Conservation (phyloP, 2,888 invertebrate genomes). For the Hydrotaea cyrtoneurina region DNA sequence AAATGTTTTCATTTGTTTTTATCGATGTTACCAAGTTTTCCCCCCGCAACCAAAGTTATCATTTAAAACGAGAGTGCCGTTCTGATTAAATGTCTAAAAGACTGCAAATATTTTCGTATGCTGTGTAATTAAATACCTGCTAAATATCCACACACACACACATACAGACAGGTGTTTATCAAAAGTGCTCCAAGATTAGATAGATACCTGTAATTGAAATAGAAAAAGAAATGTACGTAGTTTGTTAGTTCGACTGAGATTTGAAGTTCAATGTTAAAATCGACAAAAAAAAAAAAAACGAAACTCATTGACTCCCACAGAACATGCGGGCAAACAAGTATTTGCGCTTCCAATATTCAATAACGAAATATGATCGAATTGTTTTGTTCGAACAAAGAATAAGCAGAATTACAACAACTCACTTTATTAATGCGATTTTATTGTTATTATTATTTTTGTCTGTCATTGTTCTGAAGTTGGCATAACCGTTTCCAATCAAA, state of each 20-base stretch:
- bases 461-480: not conserved
- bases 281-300: not conserved
- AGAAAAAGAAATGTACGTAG: not conserved
- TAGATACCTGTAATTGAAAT: constrained; percentile 22
- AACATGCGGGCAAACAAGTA: not conserved
- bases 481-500: not conserved
- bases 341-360: not conserved
- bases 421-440: not conserved
- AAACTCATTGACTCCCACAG: constrained; percentile 25
- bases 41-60: too few species aligned
- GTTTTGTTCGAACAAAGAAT: not conserved
- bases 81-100: too few species aligned
- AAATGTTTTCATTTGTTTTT: too few species aligned
- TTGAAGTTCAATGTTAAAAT: constrained; percentile 32
- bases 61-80: too few species aligned
- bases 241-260: not conserved
- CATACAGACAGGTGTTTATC: too few species aligned
- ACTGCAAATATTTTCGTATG: too few species aligned
- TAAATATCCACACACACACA: not conserved
- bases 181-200: constrained; percentile 5
- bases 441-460: constrained; percentile 1
- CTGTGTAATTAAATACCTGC: too few species aligned
- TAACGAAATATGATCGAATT: constrained; percentile 18
- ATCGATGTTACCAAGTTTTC: too few species aligned
- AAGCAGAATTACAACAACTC: not conserved